Evolutionary conservation across 23 tunicate species (phyloP).

Genomic region (Botrylloides violaceus): DNA sequence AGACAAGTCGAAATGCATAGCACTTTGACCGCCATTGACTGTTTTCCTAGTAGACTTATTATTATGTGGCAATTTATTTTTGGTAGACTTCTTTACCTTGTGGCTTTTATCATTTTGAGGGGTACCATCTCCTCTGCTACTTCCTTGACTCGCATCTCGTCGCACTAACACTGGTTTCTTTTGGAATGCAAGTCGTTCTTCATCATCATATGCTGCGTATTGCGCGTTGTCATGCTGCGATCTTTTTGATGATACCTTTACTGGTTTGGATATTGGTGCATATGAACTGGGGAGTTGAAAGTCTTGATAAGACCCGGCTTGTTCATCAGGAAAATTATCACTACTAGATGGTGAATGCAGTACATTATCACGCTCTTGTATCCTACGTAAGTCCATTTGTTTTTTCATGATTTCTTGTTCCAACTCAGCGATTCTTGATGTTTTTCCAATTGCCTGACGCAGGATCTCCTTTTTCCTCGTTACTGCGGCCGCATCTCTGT

Average conservation of each 20-base stretch:
- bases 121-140: constrained; percentile 38
- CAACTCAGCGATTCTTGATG: constrained; percentile 6
- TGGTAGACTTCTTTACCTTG: neutral
- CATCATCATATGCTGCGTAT: constrained; percentile 1
- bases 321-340: neutral
- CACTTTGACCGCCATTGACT: too few relatives aligned
- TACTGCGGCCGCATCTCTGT: neutral
- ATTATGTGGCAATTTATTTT: neutral
- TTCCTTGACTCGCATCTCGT: constrained; percentile 54
- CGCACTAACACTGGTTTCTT: constrained; percentile 76
- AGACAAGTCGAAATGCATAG: neutral
- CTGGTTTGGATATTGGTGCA: constrained; percentile 2
- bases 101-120: neutral
- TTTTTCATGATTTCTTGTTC: constrained; percentile 5
- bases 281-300: neutral
- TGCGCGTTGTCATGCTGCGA: neutral
- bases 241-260: neutral
- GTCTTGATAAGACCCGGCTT: constrained; percentile 11
- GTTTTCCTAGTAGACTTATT: constrained; percentile 1
- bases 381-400: constrained; percentile 4
- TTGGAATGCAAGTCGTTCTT: constrained; percentile 38
- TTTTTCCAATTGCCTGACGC: constrained; percentile 1
- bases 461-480: constrained; percentile 1
- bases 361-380: neutral
- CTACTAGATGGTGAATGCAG: neutral